Conservation (phyloP, 2,888 invertebrate species). For the Itoplectis maculator region DNA sequence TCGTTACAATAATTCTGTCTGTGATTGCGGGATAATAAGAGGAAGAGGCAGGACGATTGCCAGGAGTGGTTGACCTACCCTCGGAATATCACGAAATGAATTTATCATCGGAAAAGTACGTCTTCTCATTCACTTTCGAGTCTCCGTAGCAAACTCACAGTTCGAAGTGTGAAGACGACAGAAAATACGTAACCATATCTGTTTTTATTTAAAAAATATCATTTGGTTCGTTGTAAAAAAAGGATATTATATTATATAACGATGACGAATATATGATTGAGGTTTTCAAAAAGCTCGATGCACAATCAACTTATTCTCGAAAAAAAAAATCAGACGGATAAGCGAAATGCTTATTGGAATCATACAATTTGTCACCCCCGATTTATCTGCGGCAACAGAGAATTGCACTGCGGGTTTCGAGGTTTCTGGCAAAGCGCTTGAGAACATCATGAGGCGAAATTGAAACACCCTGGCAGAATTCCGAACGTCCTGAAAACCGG, state of each 20-base stretch:
- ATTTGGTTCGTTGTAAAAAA: background rate
- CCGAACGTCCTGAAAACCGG: background rate
- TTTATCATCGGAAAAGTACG: background rate
- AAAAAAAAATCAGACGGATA: background rate
- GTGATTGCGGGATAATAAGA: conserved; percentile 7
- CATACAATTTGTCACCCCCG: background rate
- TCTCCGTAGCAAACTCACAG: background rate
- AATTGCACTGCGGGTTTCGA: background rate
- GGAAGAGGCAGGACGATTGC: conserved; percentile 20
- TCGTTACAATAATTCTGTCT: conserved; percentile 27
- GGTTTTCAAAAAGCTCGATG: background rate
- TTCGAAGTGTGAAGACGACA: background rate
- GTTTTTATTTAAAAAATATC: background rate
- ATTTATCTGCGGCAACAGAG: background rate
- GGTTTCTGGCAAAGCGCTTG: background rate
- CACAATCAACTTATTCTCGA: background rate
- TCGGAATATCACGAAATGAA: background rate
- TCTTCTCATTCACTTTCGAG: background rate
- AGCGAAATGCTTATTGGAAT: background rate
- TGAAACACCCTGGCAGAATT: conserved; percentile 4
- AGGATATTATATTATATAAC: background rate
- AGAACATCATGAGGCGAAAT: background rate
- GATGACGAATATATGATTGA: background rate
- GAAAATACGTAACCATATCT: background rate
- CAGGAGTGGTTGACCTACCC: background rate